A percentile compares a stretch with the other conserved stretches of the same genome.
These are phyloP conservation scores for Lasiurus borealis DNA, from an alignment of 2,113 vertebrate species.

Conservation along the genomic window DNA sequence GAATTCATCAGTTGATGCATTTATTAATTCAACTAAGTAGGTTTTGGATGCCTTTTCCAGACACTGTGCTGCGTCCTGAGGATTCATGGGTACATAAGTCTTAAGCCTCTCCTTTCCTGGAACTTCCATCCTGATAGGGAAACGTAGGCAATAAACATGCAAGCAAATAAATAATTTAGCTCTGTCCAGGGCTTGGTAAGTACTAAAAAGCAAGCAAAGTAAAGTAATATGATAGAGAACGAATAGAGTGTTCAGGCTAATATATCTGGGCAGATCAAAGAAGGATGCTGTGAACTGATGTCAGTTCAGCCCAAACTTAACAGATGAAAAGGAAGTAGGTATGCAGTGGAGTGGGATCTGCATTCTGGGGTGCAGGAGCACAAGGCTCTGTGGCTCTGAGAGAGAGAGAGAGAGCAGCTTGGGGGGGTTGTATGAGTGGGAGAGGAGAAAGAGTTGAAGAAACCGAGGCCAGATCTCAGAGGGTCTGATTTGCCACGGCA, in stretches of 20 bases:
- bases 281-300: neutral
- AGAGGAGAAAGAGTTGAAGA: too few species aligned
- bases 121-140: neutral
- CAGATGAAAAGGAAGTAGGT: neutral
- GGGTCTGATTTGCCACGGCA: neutral
- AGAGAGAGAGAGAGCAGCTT: neutral
- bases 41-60: neutral
- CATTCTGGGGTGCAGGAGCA: neutral
- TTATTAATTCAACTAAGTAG: neutral
- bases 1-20: conserved; percentile 1
- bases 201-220: conserved; percentile 5
- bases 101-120: neutral
- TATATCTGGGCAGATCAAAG: neutral
- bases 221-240: neutral
- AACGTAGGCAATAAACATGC: neutral
- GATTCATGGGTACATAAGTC: neutral
- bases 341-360: neutral
- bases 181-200: neutral
- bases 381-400: neutral
- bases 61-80: neutral
- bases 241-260: neutral
- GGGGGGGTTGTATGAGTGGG: neutral
- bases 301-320: neutral
- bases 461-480: too few species aligned
- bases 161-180: neutral